These are phyloP conservation scores for Chitala chitala DNA, from an alignment of 2,113 vertebrate genomes.

Conservation along the genomic window DNA sequence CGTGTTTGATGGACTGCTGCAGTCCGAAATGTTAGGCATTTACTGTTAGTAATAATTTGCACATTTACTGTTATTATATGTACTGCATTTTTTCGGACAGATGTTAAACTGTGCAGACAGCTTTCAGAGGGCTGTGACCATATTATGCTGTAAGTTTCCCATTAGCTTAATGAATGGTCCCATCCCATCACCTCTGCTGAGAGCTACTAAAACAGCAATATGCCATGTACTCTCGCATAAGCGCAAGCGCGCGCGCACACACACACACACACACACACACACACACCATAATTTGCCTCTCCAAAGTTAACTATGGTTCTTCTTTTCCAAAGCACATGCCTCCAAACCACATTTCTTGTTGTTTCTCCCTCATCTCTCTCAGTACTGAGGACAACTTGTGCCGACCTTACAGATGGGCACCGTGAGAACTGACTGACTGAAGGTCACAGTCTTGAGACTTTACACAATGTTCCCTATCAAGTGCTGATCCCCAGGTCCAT, in stretches of 20 bases:
- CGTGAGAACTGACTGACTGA: neutral
- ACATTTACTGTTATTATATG: too few relatives aligned
- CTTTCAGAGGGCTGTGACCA: too few relatives aligned
- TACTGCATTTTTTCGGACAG: too few relatives aligned
- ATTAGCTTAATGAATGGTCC: slow-evolving; percentile 48
- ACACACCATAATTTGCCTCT: too few relatives aligned
- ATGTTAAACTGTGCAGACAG: too few relatives aligned
- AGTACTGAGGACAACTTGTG: neutral
- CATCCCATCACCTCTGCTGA: slow-evolving; percentile 58
- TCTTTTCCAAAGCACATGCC: slow-evolving; percentile 23
- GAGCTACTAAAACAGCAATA: slow-evolving; percentile 52
- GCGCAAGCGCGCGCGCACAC: too few relatives aligned
- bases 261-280: too few relatives aligned
- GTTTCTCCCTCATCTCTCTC: neutral
- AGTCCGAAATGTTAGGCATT: too few relatives aligned
- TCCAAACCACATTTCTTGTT: too few relatives aligned
- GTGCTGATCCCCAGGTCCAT: neutral
- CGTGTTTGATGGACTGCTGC: too few relatives aligned
- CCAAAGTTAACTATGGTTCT: slow-evolving; percentile 36
- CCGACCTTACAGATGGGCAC: neutral
- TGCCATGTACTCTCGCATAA: slow-evolving; percentile 62
- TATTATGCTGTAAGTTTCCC: too few relatives aligned
- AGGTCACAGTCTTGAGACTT: neutral
- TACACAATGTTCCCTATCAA: neutral
- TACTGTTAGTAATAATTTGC: neutral